Base-by-base conservation (phyloP, 2,797 vertebrate species). In the Acipenser oxyrinchus region DNA sequence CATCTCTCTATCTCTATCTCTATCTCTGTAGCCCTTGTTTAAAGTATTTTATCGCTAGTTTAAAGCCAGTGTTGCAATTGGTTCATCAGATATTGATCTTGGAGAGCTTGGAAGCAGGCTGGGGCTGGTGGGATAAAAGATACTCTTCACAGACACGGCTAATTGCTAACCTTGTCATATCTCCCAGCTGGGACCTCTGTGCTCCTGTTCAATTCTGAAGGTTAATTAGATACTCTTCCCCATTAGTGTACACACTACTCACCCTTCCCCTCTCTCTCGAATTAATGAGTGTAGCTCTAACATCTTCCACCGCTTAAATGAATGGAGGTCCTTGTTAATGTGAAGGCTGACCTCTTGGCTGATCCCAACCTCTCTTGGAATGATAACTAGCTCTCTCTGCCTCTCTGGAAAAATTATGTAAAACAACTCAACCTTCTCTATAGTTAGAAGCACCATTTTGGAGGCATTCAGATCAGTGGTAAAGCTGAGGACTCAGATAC, bases 361-460 rank as follows among this genome's bases (percentile, higher is more conserved):
- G 49, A 68, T 68, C 55, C 66, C 11, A 3, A 18, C 66, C 61
- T 61, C 75, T 64, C 67, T 68, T 68, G 66, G 60, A 72, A 73
- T 75, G 65, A 72, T 64, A 67, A 72, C 74, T 73, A 77, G 77
- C 75, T 77, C 74, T 52, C 68, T 68, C 61, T 67, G 68, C 53
- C 6, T 49, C 48, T 48, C 37, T 37, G 1, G 4, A 37, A 37
- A 37, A 37, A 37, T 37, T 37, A 4, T 37, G 37, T 37, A 37
- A 37, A 4, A 37, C 37, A 37, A 37, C 5, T 37, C 37, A 37
- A 37, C 37, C 4, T 37, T 37, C 3, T 37, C 37, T 37, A 37
- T 37, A 37, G 37, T 37, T 4, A 37, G 37, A 37, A 37, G 37
- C 37, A 37, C 37, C 37, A 37, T 37, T 37, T 37, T 37, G 37